Evolutionary conservation across 2,113 vertebrate species (phyloP), one percentile per base, ranked within the genome.

Genomic region (Nibea coibor): DNA sequence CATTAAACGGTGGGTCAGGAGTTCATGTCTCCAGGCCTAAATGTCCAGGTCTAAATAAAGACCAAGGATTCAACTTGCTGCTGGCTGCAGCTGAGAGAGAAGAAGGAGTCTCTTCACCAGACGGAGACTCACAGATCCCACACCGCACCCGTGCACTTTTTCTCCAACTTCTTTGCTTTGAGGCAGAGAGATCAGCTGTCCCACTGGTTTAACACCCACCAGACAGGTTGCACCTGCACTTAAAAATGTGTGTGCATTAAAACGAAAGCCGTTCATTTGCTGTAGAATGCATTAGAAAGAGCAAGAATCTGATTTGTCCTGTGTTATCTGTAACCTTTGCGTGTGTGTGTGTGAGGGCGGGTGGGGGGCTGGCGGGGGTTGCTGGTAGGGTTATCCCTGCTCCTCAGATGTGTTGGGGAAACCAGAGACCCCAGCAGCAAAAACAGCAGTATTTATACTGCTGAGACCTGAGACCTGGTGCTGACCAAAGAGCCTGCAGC

Each of bases 11-110:
- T 91, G 76, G 90, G 88, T 94, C 92, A 90, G 83, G 86, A 90
- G 92, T 93, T 91, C 91, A 81, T 86, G 84, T 93, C 85, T 88
- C 82, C 70, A 70, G 89, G 80, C 86, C 88, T 92, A 89, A 89
- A 89, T 87, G 84, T 86, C 64, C 87, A 87, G 69, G 79, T 94
- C 92, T 93, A 93, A 92, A 93, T 91, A 89, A 93, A 93, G 92
- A 86, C 75, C 61, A 50, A 82, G 88, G 84, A 88, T 90, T 84
- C 84, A 86, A 76, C 76, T 86, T 78, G 83, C 90, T 89, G 81
- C 83, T 56, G 69, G 65, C 48, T 78, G 70, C 47, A 59, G 73
- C 80, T 81, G 69, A 78, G 64, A 70, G 76, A 26, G 24, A 26
- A 26, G 24, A 76, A 88, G 85, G 66, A 88, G 89, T 75, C 81